These are phyloP conservation scores for Prunella fulvescens DNA, from an alignment of 2,113 vertebrate genomes.

Conservation along the genomic window DNA sequence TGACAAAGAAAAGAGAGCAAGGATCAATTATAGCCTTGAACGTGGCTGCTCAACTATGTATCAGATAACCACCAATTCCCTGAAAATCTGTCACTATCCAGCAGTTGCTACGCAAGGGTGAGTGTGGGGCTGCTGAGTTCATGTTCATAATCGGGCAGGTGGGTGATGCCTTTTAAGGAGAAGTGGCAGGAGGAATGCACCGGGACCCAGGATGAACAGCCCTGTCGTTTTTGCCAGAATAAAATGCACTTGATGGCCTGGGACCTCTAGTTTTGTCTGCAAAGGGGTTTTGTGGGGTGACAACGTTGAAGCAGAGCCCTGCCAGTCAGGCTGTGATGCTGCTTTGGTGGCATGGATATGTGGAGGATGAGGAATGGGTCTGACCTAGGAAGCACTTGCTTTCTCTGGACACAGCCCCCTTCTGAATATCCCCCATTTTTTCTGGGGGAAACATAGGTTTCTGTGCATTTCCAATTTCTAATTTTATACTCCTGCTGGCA, in stretches of 20 bases:
- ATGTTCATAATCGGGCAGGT: conserved; percentile 19
- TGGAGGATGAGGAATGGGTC: background rate
- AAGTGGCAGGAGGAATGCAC: conserved; percentile 8
- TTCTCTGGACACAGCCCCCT: background rate
- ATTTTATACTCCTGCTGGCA: background rate
- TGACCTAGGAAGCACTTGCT: background rate
- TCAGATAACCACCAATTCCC: conserved; percentile 72
- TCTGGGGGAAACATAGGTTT: background rate
- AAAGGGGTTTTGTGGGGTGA: background rate
- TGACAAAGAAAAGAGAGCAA: conserved; percentile 56
- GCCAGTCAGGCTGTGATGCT: background rate
- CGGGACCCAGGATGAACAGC: background rate
- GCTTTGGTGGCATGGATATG: background rate
- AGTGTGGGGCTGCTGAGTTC: background rate
- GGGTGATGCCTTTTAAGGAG: conserved; percentile 63
- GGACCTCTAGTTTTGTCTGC: background rate
- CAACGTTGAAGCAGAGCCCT: background rate
- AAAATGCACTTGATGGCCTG: background rate
- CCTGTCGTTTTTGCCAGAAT: background rate
- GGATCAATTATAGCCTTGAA: conserved; percentile 71
- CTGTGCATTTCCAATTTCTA: background rate
- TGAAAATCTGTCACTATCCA: conserved; percentile 67
- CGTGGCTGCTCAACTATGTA: conserved; percentile 58
- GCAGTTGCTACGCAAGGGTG: conserved; percentile 61
- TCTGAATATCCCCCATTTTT: background rate